phyloP scores from a whole-genome alignment of 2,888 invertebrate genomes.

The Thumatha senex region DNA sequence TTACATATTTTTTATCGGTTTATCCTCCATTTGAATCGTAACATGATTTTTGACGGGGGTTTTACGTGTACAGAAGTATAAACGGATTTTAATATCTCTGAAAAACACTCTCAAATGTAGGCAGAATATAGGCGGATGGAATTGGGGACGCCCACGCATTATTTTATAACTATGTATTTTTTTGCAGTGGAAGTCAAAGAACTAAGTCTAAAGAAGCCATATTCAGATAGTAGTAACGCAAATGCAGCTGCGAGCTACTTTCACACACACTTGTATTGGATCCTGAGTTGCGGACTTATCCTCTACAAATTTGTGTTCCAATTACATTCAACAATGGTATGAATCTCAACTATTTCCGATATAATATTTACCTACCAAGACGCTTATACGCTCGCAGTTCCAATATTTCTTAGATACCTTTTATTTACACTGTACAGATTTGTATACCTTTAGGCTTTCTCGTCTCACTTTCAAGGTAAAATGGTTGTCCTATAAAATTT shows the following conservation, averaged over 20 bases:
- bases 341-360: constrained; percentile 30
- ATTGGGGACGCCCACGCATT: too few relatives aligned
- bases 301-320: constrained; percentile 46
- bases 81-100: too few relatives aligned
- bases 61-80: too few relatives aligned
- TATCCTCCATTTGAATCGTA: too few relatives aligned
- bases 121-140: too few relatives aligned
- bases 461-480: constrained; percentile 72
- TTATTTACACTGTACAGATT: constrained; percentile 31
- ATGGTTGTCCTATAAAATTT: constrained; percentile 55
- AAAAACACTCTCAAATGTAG: too few relatives aligned
- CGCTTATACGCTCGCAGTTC: constrained; percentile 35
- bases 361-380: constrained; percentile 34
- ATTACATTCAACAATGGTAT: constrained; percentile 36
- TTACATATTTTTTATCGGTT: too few relatives aligned
- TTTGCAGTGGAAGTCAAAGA: constrained; percentile 75
- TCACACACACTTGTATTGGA: constrained; percentile 48
- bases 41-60: too few relatives aligned
- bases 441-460: constrained; percentile 42
- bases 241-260: constrained; percentile 52
- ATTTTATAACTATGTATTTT: too few relatives aligned
- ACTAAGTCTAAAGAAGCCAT: constrained; percentile 68
- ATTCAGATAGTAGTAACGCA: constrained; percentile 62
- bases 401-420: constrained; percentile 29
- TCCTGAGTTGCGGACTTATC: constrained; percentile 53